phyloP scores from a whole-genome alignment of 2,888 invertebrate species.

The Rhaphigaster nebulosa region DNA sequence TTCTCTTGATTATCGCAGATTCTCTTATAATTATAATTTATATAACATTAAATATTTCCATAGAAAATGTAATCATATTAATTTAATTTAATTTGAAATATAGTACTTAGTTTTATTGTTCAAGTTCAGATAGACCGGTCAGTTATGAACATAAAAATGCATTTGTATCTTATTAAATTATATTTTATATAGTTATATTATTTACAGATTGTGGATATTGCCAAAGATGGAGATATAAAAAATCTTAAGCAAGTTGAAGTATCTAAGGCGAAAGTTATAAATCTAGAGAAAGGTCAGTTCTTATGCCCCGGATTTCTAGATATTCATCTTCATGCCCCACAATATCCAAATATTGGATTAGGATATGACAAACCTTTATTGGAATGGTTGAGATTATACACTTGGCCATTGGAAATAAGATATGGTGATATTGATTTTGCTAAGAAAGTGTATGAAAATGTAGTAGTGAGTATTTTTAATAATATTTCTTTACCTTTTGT shows the following conservation, averaged over 20 bases:
- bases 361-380: slow-evolving; percentile 85
- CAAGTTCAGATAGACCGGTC: no score
- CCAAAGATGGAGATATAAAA: slow-evolving; percentile 36
- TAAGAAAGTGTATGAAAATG: slow-evolving; percentile 78
- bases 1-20: no score
- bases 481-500: background rate
- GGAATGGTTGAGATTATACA: slow-evolving; percentile 88
- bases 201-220: slow-evolving; percentile 44
- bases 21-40: no score
- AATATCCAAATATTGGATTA: slow-evolving; percentile 87
- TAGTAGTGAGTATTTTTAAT: slow-evolving; percentile 80
- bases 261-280: slow-evolving; percentile 10
- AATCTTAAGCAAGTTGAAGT: background rate
- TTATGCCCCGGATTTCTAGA: slow-evolving; percentile 91
- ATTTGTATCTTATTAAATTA: background rate
- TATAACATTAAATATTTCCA: no score
- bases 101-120: no score
- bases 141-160: no score
- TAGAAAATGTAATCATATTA: no score
- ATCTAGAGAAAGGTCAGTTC: slow-evolving; percentile 72
- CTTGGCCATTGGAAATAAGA: slow-evolving; percentile 85
- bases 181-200: background rate
- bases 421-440: slow-evolving; percentile 81
- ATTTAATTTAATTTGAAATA: no score
- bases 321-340: slow-evolving; percentile 91